Base-by-base conservation (phyloP, 2,113 vertebrate genomes). In the Ageneiosus marmoratus region DNA sequence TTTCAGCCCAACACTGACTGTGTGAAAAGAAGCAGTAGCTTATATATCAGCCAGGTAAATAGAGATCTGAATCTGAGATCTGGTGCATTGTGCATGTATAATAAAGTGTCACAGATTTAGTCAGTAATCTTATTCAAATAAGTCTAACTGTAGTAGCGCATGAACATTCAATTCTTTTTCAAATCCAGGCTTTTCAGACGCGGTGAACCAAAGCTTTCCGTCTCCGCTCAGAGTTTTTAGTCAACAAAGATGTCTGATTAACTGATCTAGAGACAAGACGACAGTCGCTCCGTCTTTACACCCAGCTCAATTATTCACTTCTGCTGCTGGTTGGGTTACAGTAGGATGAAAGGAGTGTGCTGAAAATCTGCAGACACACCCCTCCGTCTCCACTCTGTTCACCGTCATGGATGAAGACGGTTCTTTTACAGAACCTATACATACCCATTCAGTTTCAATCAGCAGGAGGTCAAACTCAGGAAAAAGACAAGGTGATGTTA, bases 261-360 rank as follows among this genome's bases (percentile, higher is more conserved):
- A 69, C 24, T 32, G 62, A 44, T 53, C 46, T 76, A 22, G 53
- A 69, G 62, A 73, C 63, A 50, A 34, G 55, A 44, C 79, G 73
- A 60, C 24, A 37, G 46, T 82, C 48, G 29, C 46, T 63, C 53
- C 50, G 46, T 77, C 50, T 69, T 81, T 63, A 81, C 62, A 58
- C 53, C 34, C 9, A 48, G 48, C 27, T 81, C 27, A 85, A 79
- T 78, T 82, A 78, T 82, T 85, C 55, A 85, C 77, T 62, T 58
- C 58, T 20, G n/a, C 8, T 1, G 27, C 63, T n/a, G 29, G 41
- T 73, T 56, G 53, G 24, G 73, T 82, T 86, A 78, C 65, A 29
- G 20, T 20, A 65, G 22, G 74, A 75, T 79, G 55, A 79, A 73
- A 27, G 51, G 29, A 7, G 16, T 83, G 20, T 0, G 50, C 16